Base-by-base conservation (phyloP, 2,888 invertebrate species). In the Euspilapteryx auroguttella region DNA sequence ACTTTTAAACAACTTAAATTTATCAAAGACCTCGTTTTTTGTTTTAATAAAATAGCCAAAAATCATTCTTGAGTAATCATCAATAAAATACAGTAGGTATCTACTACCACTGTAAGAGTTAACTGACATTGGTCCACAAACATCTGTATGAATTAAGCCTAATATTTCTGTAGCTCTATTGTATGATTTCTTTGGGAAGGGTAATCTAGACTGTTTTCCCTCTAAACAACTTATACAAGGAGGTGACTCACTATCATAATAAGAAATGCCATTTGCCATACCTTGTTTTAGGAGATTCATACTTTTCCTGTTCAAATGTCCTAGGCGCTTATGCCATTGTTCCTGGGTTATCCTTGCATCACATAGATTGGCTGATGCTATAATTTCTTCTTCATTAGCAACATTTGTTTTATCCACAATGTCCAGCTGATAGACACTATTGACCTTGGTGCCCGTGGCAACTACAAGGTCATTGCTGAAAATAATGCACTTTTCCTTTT, bases 281-380 rank as follows among this genome's bases (percentile, higher is more conserved):
- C 35, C 34, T 30, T 31, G 33, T 26, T 42, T 38, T 26, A 33
- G 23, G 28, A 44, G 35, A 24, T 36, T 6, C 37, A 37, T 36
- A n/a, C 33, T 34, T 8, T 34, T 29, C 1, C 9, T n/a, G 23
- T 39, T 39, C 5, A 38, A 12, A 17, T 38, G 38, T 2, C 32
- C 36, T 1, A 38, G 35, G 4, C 41, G 35, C 22, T 34, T 26
- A 34, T 44, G 31, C 38, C 37, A 42, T 14, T 34, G 25, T 12
- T 35, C 33, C 31, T 38, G 31, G 6, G 22, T 8, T 22, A 10
- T n/a, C 8, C 10, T 5, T 4, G 22, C 22, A 4, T n/a, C n/a
- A 10, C 22, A 22, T n/a, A 22, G n/a, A 8, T 22, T 22, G 7
- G n/a, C n/a, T n/a, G 22, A 4, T n/a, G 7, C 22, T 8, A n/a